phyloP scores from a whole-genome alignment of 1,140 invertebrate genomes.

The Rhynchophorus ferrugineus region DNA sequence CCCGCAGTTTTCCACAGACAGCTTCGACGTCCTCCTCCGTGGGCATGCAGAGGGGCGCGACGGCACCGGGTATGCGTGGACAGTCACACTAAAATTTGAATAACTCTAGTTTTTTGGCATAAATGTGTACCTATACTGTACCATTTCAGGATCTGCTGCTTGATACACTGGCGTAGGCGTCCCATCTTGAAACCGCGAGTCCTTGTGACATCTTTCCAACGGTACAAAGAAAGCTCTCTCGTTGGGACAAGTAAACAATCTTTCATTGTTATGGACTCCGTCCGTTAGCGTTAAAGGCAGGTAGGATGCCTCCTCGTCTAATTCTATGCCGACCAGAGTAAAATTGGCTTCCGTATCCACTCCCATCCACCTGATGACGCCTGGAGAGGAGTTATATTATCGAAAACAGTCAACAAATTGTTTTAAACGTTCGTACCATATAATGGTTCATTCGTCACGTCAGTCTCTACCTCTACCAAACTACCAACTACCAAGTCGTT shows the following conservation, averaged over 20 bases:
- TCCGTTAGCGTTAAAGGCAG: conserved; percentile 57
- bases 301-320: conserved; percentile 67
- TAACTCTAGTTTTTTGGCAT: no score
- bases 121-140: no score
- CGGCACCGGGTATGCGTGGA: conserved; percentile 67
- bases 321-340: conserved; percentile 49
- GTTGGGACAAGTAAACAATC: conserved; percentile 63
- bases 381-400: conserved; percentile 1
- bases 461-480: conserved; percentile 62
- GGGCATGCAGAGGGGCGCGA: conserved; percentile 63
- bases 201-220: conserved; percentile 65
- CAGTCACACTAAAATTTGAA: conserved; percentile 50
- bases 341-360: conserved; percentile 37
- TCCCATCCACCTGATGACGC: conserved; percentile 85
- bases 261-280: conserved; percentile 63
- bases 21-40: conserved; percentile 53
- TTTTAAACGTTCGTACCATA: conserved; percentile 45
- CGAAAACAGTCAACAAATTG: neutral
- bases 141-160: conserved; percentile 24
- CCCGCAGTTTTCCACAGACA: conserved; percentile 69
- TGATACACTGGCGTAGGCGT: conserved; percentile 43
- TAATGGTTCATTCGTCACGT: conserved; percentile 46
- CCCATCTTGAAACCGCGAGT: conserved; percentile 66
- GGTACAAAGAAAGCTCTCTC: conserved; percentile 71
- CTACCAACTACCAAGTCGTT: conserved; percentile 63